These are phyloP conservation scores for Catonia carolina DNA, from an alignment of 2,888 invertebrate genomes.

Conservation along the genomic window DNA sequence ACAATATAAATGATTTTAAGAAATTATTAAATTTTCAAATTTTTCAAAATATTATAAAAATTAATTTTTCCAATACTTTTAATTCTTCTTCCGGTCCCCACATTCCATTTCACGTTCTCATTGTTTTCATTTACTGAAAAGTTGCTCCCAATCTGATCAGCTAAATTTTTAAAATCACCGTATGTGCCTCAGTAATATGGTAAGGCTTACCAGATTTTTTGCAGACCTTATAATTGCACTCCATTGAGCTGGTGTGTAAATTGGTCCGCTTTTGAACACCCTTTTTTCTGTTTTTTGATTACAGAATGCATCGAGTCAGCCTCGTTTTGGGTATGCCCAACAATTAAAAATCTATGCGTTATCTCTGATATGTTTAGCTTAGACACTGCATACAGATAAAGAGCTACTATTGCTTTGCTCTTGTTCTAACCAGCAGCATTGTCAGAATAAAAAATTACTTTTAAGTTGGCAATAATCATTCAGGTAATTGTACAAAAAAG, in stretches of 20 bases:
- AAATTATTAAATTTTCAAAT: too few species aligned
- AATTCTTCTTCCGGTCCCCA: too few species aligned
- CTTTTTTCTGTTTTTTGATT: slow-evolving; percentile 27
- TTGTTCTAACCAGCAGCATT: slow-evolving; percentile 31
- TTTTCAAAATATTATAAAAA: too few species aligned
- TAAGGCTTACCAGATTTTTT: neutral
- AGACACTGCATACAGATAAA: slow-evolving; percentile 26
- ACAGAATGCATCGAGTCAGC: slow-evolving; percentile 29
- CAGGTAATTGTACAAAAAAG: slow-evolving; percentile 25
- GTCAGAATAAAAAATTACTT: slow-evolving; percentile 28
- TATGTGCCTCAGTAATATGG: neutral
- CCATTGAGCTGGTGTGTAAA: slow-evolving; percentile 28
- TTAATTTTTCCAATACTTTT: too few species aligned
- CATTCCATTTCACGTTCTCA: too few species aligned
- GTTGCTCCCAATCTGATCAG: too few species aligned
- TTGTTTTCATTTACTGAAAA: too few species aligned
- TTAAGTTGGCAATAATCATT: neutral
- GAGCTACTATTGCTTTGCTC: slow-evolving; percentile 27
- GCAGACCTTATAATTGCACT: neutral
- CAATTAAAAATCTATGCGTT: slow-evolving; percentile 30
- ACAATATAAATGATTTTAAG: too few species aligned
- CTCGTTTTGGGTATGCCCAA: slow-evolving; percentile 32
- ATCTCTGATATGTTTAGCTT: slow-evolving; percentile 18
- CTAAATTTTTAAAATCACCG: neutral
- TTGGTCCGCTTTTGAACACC: too few species aligned